Percentiles rank a stretch among this genome's conserved stretches.
phyloP scores from a whole-genome alignment of 2,888 invertebrate genomes.

The Glaucopsyche alexis region DNA sequence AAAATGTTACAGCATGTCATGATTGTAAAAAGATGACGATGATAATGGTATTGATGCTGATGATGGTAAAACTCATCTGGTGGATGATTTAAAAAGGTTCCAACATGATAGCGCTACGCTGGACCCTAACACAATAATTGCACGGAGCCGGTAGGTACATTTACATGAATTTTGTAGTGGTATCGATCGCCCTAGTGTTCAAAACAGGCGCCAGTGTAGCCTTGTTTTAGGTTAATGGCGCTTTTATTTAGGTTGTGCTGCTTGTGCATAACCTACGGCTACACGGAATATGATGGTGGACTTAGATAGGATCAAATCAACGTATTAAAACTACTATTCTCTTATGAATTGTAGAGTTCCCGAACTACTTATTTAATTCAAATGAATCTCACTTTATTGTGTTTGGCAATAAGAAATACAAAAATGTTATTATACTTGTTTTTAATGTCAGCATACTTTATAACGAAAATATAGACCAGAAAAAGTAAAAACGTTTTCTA shows the following conservation, averaged over 20 bases:
- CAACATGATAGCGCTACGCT: neutral
- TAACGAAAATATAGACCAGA: too few species aligned
- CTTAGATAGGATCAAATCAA: neutral
- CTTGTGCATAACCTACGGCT: neutral
- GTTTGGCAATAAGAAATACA: too few species aligned
- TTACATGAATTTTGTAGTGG: slow-evolving; percentile 31
- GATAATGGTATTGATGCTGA: neutral
- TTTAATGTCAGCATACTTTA: too few species aligned
- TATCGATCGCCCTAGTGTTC: slow-evolving; percentile 28
- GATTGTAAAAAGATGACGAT: neutral
- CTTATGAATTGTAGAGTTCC: too few species aligned
- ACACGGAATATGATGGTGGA: slow-evolving; percentile 3
- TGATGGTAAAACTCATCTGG: neutral
- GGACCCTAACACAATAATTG: neutral
- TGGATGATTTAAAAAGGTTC: neutral
- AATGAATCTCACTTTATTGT: too few species aligned
- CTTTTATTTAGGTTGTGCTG: slow-evolving; percentile 18
- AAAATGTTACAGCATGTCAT: neutral
- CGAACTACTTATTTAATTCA: too few species aligned
- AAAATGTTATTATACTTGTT: too few species aligned
- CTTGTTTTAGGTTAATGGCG: slow-evolving; percentile 24
- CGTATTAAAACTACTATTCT: neutral
- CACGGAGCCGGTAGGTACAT: neutral
- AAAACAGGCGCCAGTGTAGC: slow-evolving; percentile 3
- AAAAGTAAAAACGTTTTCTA: too few species aligned